phyloP scores from a whole-genome alignment of 2,888 invertebrate genomes.

The Drosophila affinis region DNA sequence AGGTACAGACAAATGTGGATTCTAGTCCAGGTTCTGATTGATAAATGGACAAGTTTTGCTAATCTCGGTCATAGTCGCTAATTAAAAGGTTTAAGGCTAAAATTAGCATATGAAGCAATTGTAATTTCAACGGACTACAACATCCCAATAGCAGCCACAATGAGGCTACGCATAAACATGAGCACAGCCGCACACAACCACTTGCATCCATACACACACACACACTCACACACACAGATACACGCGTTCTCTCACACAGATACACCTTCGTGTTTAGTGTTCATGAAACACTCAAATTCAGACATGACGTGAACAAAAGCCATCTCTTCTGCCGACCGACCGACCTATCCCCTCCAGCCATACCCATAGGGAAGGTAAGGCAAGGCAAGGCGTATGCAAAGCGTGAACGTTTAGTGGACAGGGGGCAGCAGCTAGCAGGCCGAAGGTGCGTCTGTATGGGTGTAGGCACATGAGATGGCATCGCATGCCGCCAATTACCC shows the following conservation, averaged over 20 bases:
- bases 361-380: neutral
- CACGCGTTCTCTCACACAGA: conserved; percentile 16
- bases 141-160: conserved; percentile 1
- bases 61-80: conserved; percentile 78
- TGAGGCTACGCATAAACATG: conserved; percentile 26
- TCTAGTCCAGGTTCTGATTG: conserved; percentile 20
- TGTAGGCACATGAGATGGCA: conserved; percentile 67
- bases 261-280: conserved; percentile 56
- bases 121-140: conserved; percentile 18
- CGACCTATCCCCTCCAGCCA: neutral
- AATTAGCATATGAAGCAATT: conserved; percentile 68
- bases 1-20: neutral
- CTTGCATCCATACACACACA: neutral
- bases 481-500: conserved; percentile 77
- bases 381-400: conserved; percentile 20
- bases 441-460: conserved; percentile 36
- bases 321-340: conserved; percentile 15
- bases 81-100: conserved; percentile 79
- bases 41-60: conserved; percentile 61
- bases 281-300: conserved; percentile 63
- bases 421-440: neutral
- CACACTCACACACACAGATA: conserved; percentile 11
- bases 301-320: conserved; percentile 52
- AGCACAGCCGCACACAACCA: neutral
- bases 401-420: conserved; percentile 1